A percentile compares a stretch with the other conserved stretches of the same genome.
phyloP scores from a whole-genome alignment of 2,888 invertebrate genomes.

The Perithous albicinctus region DNA sequence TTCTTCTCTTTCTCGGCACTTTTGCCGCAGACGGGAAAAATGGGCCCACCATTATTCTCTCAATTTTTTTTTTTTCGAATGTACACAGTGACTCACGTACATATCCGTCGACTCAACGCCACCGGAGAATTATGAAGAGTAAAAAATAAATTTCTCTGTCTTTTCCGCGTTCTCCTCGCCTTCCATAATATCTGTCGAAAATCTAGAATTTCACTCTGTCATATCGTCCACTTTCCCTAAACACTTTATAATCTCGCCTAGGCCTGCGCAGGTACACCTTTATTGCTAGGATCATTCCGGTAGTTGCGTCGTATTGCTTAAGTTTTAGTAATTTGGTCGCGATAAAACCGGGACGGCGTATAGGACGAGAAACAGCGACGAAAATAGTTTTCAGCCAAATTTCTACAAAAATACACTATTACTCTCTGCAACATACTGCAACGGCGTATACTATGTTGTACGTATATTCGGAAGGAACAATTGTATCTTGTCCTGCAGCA shows the following conservation, averaged over 20 bases:
- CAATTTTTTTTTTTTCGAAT: conserved; percentile 10
- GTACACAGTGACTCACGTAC: conserved; percentile 52
- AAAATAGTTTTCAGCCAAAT: conserved; percentile 59
- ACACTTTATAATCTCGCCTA: conserved; percentile 29
- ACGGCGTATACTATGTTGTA: neutral
- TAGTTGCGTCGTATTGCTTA: conserved; percentile 75
- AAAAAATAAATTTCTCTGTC: conserved; percentile 70
- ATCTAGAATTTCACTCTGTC: conserved; percentile 6
- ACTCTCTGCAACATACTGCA: conserved; percentile 1
- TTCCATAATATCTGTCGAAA: neutral
- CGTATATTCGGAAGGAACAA: conserved; percentile 27
- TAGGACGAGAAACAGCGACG: conserved; percentile 41
- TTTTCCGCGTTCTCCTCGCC: neutral
- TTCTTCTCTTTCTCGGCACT: conserved; percentile 29
- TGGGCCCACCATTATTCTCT: conserved; percentile 65
- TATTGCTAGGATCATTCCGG: conserved; percentile 76
- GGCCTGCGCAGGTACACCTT: conserved; percentile 75
- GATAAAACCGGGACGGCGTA: conserved; percentile 58
- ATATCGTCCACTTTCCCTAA: conserved; percentile 37
- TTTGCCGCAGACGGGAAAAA: conserved; percentile 69
- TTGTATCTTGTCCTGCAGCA: conserved; percentile 39
- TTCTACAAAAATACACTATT: conserved; percentile 61
- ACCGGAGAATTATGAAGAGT: conserved; percentile 14
- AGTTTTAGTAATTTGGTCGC: conserved; percentile 57
- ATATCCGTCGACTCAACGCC: conserved; percentile 24